Percentiles rank a stretch among this genome's conserved stretches.
Conservation (phyloP, 1,140 invertebrate genomes). For the Drosophila bocqueti region DNA sequence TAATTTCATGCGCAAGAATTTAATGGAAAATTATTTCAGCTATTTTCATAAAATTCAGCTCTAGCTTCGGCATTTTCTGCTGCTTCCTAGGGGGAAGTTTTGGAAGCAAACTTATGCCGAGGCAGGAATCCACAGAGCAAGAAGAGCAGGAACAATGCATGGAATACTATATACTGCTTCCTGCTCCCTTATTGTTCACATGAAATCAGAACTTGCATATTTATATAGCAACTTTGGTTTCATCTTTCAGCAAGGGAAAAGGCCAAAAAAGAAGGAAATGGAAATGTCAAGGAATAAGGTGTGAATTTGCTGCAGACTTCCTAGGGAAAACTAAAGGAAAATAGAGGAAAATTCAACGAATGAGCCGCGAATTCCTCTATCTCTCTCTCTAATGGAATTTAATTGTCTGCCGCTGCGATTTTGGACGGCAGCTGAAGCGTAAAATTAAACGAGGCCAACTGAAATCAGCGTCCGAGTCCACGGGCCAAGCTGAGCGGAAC, state of each 20-base stretch:
- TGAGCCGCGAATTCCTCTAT: slow-evolving; percentile 34
- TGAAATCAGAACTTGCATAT: slow-evolving; percentile 35
- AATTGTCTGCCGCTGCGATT: slow-evolving; percentile 67
- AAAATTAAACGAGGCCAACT: slow-evolving; percentile 74
- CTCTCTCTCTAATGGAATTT: slow-evolving; percentile 65
- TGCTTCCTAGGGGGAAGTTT: slow-evolving; percentile 11
- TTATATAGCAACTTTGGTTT: slow-evolving; percentile 14
- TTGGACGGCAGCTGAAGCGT: slow-evolving; percentile 56
- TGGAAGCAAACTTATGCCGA: slow-evolving; percentile 46
- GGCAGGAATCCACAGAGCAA: slow-evolving; percentile 2
- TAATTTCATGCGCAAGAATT: slow-evolving; percentile 76
- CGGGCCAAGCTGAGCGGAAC: slow-evolving; percentile 38
- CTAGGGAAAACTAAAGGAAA: not conserved
- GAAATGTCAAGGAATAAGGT: slow-evolving; percentile 3
- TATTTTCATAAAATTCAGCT: slow-evolving; percentile 69
- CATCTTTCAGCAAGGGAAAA: no score
- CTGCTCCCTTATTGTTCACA: slow-evolving; percentile 13
- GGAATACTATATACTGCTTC: slow-evolving; percentile 11
- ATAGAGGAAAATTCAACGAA: slow-evolving; percentile 3
- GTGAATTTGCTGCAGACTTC: slow-evolving; percentile 14
- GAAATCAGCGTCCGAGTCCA: slow-evolving; percentile 49
- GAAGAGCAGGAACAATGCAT: slow-evolving; percentile 25
- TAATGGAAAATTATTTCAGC: slow-evolving; percentile 79
- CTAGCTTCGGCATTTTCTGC: slow-evolving; percentile 57
- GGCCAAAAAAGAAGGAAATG: not conserved